A percentile compares a stretch with the other conserved stretches of the same genome.
These are phyloP conservation scores for Graphium colonna DNA, from an alignment of 2,888 invertebrate species.

Conservation along the genomic window DNA sequence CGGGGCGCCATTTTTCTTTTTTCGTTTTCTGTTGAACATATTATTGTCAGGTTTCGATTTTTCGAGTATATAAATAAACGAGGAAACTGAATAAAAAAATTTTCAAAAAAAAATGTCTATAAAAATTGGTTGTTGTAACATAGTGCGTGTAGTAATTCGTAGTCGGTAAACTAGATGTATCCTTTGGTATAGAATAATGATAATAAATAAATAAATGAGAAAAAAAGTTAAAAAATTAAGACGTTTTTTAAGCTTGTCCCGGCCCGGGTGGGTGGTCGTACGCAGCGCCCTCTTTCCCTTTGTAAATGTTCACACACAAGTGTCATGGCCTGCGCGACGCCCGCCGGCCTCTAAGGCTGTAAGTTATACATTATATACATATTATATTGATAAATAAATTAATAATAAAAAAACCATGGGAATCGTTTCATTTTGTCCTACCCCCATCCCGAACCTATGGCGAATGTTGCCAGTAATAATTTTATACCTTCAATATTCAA, in stretches of 20 bases:
- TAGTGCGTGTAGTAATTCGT: conserved; percentile 33
- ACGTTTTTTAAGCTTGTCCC: conserved; percentile 59
- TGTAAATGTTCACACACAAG: neutral
- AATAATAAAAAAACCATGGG: conserved; percentile 60
- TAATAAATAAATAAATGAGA: conserved; percentile 36
- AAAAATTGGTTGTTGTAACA: conserved; percentile 68
- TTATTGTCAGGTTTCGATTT: conserved; percentile 11
- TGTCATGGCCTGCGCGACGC: neutral
- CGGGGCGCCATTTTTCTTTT: neutral
- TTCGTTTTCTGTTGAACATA: conserved; percentile 10
- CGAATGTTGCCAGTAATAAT: too few species aligned
- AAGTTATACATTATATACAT: conserved; percentile 79
- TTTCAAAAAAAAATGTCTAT: conserved; percentile 22
- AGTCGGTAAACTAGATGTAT: conserved; percentile 29
- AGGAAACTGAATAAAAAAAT: conserved; percentile 19
- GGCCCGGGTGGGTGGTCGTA: conserved; percentile 30
- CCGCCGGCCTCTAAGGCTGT: conserved; percentile 63
- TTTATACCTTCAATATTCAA: too few species aligned
- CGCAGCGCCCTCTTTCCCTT: neutral
- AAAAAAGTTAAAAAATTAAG: conserved; percentile 38
- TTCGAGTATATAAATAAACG: neutral
- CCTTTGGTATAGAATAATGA: conserved; percentile 22
- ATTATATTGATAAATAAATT: conserved; percentile 80
- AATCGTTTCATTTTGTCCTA: conserved; percentile 26
- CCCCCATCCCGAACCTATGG: too few species aligned